Conservation (phyloP, 2,113 vertebrate species). For the Spea bombifrons region DNA sequence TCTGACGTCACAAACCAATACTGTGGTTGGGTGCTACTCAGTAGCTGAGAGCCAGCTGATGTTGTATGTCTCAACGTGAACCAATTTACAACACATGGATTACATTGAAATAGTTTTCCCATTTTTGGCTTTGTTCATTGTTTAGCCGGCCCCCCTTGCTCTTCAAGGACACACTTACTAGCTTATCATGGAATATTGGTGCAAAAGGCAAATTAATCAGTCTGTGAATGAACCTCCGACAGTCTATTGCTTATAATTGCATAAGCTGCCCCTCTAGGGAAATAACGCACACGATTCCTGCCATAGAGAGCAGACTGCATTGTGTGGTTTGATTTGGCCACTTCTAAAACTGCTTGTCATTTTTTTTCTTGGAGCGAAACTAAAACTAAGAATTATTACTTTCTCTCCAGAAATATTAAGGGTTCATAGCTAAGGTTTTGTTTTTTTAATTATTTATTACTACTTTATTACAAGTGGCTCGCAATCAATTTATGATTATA, state of each 20-base stretch:
- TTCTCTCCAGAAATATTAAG: too few species aligned
- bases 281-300: constrained; percentile 57
- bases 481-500: too few species aligned
- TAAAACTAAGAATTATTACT: too few species aligned
- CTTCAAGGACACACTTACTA: constrained; percentile 62
- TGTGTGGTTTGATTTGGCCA: not conserved
- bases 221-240: constrained; percentile 31
- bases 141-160: constrained; percentile 59
- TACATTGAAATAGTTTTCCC: constrained; percentile 72
- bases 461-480: too few species aligned
- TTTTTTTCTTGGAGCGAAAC: too few species aligned
- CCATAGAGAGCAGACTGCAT: constrained; percentile 43
- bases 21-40: too few species aligned
- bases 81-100: constrained; percentile 61
- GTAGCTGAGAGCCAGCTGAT: constrained; percentile 61
- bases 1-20: too few species aligned
- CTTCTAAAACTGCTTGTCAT: not conserved
- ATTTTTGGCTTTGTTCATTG: constrained; percentile 68
- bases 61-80: constrained; percentile 62
- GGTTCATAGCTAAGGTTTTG: too few species aligned
- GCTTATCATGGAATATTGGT: constrained; percentile 52
- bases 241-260: constrained; percentile 65
- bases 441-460: too few species aligned
- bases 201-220: constrained; percentile 23
- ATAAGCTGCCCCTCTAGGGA: constrained; percentile 70